Percentiles rank a stretch among this genome's conserved stretches.
Evolutionary conservation across 2,797 vertebrate genomes (phyloP).

Genomic region (Sebastes baramenuke): DNA sequence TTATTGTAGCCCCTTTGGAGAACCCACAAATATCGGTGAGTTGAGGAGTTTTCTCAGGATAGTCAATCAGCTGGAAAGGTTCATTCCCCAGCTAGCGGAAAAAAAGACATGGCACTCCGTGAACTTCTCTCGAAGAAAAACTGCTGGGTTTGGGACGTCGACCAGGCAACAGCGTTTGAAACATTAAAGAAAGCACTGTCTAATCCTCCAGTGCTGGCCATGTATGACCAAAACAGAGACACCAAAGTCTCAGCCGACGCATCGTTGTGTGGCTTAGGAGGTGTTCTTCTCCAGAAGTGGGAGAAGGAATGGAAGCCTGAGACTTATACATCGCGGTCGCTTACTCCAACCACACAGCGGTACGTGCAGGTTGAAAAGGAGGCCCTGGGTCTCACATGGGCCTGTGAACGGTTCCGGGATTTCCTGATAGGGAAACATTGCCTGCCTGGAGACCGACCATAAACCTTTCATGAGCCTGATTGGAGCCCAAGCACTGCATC

Average conservation of each 20-base stretch:
- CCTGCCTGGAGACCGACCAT: no score
- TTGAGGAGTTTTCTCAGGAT: conserved; percentile 3
- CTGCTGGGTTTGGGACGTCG: not conserved
- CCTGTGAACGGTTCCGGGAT: no score
- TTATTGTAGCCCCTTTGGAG: no score
- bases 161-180: not conserved
- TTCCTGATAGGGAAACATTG: no score
- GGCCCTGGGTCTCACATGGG: no score
- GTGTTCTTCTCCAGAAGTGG: not conserved
- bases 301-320: not conserved
- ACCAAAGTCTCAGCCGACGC: not conserved
- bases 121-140: not conserved
- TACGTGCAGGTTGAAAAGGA: not conserved
- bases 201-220: not conserved
- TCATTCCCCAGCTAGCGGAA: not conserved
- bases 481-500: no score
- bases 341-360: not conserved
- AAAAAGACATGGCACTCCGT: not conserved
- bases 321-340: not conserved
- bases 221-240: conserved; percentile 1
- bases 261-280: not conserved
- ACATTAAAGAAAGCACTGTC: not conserved
- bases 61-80: conserved; percentile 15
- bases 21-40: not conserved
- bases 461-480: no score